Base-by-base conservation (phyloP, 2,797 vertebrate species). In the Acanthopagrus latus region DNA sequence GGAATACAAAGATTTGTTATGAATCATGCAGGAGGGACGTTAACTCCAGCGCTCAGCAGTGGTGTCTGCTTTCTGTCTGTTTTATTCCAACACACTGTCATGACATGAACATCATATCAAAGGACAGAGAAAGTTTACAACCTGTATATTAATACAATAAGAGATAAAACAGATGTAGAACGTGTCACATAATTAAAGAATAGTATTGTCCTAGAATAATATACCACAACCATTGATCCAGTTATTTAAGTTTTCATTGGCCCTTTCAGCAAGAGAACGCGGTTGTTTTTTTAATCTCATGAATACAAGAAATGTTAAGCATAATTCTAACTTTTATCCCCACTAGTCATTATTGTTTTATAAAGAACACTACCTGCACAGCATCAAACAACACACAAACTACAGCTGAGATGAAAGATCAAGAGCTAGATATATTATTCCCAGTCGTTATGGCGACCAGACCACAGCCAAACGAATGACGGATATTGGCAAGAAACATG, bases 1-100 rank as follows among this genome's bases (percentile, higher is more conserved):
- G 81, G 33, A 85, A 90, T 82, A 77, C 76, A 80, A 74, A 79
- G 67, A 90, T 87, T 87, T 91, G 86, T 86, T 86, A 71, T 87
- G 78, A 86, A 88, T 82, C 83, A 84, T 69, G 80, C 71, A 46
- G 79, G 65, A 64, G 44, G 13, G 78, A 64, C 21, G 38, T 55
- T 74, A 76, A 68, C 65, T 27, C 47, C 62, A 18, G 64, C 64
- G 5, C 69, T 60, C 71, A 17, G 65, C 13, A 2, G 56, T 1
- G 60, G 18, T 16, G 64, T 84, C 80, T 79, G 73, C 11, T 87
- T 75, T 79, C 62, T 71, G 29, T 77, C 66, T 25, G 66, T 52
- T 80, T 71, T 60, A 59, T 64, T 41, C 63, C 71, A 46, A 41
- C 64, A 67, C 60, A 56, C 48, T 67, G 55, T 52, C 52, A 3